These are phyloP conservation scores for Craterocephalus amniculus DNA, from an alignment of 2,797 vertebrate species.

Conservation along the genomic window DNA sequence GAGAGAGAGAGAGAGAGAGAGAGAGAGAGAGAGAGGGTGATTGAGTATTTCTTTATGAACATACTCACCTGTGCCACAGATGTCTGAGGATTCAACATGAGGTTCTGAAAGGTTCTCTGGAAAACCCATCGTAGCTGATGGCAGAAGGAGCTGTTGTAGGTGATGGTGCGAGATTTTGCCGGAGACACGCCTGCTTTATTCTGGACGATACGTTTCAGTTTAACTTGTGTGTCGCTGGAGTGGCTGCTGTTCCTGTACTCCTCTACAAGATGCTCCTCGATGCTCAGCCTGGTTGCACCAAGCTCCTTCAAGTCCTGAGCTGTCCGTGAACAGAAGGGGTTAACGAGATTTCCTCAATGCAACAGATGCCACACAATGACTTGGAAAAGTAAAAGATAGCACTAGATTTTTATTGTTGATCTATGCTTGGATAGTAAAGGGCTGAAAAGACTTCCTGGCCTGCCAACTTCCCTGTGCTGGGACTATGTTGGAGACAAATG, in stretches of 20 bases:
- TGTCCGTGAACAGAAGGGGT: conserved; percentile 18
- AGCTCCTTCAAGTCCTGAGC: conserved; percentile 69
- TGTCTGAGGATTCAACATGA: conserved; percentile 90
- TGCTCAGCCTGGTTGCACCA: conserved; percentile 58
- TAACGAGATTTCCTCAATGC: neutral
- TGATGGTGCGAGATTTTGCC: conserved; percentile 69
- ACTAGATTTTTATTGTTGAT: neutral
- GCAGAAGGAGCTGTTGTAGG: conserved; percentile 88
- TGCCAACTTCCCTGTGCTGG: neutral
- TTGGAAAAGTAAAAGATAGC: neutral
- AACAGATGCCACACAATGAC: neutral
- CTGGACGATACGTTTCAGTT: conserved; percentile 79
- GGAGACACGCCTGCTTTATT: conserved; percentile 62
- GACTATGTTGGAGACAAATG: neutral
- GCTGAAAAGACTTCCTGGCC: neutral
- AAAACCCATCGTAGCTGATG: conserved; percentile 92
- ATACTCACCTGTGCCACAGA: conserved; percentile 90
- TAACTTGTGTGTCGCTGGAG: conserved; percentile 77
- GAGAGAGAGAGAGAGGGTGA: neutral
- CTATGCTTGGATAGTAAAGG: neutral
- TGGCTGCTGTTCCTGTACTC: conserved; percentile 84
- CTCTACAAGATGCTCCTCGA: conserved; percentile 84
- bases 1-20: neutral
- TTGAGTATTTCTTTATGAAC: neutral
- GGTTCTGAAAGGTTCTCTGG: conserved; percentile 89